Evolutionary conservation across 2,888 invertebrate genomes (phyloP).

Genomic region (Nipponacmea schrenckii): DNA sequence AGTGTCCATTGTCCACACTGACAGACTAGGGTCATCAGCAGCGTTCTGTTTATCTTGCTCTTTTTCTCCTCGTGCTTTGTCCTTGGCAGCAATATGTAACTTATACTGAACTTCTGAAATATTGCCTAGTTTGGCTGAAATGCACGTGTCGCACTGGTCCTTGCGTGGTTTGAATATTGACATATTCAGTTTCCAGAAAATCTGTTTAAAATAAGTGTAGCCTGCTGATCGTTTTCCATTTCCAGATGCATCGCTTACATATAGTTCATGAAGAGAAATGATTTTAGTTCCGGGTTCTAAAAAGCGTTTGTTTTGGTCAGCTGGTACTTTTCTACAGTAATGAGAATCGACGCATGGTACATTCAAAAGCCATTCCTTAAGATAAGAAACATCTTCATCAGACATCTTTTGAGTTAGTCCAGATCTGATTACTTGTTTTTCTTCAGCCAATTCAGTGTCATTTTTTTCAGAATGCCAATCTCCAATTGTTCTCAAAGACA

Average conservation of each 20-base stretch:
- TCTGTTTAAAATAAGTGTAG: no score
- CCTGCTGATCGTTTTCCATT: background rate
- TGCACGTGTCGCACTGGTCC: background rate
- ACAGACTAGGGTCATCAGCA: background rate
- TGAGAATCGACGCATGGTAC: background rate
- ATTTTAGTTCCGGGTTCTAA: background rate
- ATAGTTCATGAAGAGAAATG: no score
- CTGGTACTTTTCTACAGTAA: background rate
- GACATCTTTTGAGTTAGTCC: background rate
- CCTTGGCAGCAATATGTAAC: background rate
- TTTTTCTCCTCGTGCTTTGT: background rate
- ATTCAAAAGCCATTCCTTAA: background rate
- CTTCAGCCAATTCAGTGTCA: no score
- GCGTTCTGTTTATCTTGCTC: background rate
- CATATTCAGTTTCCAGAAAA: no score
- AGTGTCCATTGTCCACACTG: background rate
- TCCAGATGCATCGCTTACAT: background rate
- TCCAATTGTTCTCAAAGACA: background rate
- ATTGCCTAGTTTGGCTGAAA: background rate
- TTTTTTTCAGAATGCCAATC: no score
- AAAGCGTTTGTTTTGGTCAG: background rate
- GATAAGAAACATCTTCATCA: background rate
- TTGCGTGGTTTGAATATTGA: no score
- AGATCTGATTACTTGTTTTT: no score
- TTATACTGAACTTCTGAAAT: background rate